These are phyloP conservation scores for Synaphobranchus kaupii DNA, from an alignment of 2,797 vertebrate genomes.

Conservation along the genomic window DNA sequence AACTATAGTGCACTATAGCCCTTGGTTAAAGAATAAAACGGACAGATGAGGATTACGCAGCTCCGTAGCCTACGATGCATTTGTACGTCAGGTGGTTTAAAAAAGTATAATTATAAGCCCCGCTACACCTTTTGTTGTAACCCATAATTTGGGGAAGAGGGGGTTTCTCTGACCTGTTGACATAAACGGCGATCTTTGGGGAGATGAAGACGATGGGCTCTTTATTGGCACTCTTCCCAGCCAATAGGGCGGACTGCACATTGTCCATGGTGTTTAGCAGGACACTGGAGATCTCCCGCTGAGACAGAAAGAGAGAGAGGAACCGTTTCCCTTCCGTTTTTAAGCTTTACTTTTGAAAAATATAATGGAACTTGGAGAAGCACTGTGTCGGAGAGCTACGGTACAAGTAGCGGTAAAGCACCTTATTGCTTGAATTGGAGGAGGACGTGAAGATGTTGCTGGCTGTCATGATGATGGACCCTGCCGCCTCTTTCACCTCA, in stretches of 20 bases:
- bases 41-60: neutral
- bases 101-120: neutral
- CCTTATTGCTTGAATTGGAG: conserved; percentile 54
- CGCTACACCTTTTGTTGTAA: neutral
- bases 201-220: conserved; percentile 74
- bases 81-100: neutral
- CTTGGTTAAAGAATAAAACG: neutral
- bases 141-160: neutral
- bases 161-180: conserved; percentile 80
- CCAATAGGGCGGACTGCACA: conserved; percentile 83
- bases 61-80: neutral
- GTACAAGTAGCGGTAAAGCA: too few relatives aligned
- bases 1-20: too few relatives aligned
- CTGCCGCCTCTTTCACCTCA: conserved; percentile 66
- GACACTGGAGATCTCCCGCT: conserved; percentile 70
- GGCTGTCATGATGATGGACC: conserved; percentile 79
- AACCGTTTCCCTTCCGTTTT: neutral
- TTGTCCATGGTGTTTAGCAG: conserved; percentile 77
- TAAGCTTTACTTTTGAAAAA: neutral
- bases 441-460: conserved; percentile 83
- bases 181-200: conserved; percentile 82
- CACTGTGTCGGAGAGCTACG: too few relatives aligned
- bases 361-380: neutral
- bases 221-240: conserved; percentile 69
- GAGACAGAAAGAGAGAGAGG: neutral